phyloP scores from a whole-genome alignment of 2,888 invertebrate species.

The Cenopis cana region DNA sequence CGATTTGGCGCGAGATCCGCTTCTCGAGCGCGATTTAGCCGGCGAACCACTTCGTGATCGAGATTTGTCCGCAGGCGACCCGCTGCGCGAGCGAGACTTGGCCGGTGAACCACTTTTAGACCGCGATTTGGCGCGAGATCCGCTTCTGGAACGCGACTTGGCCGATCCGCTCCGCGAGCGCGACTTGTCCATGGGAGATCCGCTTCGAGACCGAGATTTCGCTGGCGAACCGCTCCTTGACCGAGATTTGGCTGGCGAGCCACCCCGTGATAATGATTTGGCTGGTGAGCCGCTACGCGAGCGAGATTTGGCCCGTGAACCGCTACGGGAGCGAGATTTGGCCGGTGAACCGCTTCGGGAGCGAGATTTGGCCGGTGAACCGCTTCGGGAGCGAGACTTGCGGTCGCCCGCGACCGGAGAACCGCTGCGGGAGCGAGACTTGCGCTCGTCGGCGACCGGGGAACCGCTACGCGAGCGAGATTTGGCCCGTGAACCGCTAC shows the following conservation, averaged over 20 bases:
- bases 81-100: slow-evolving; percentile 42
- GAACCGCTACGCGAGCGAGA: slow-evolving; percentile 50
- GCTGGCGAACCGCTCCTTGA: slow-evolving; percentile 50
- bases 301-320: slow-evolving; percentile 46
- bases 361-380: no score
- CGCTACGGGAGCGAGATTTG: slow-evolving; percentile 42
- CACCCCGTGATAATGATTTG: slow-evolving; percentile 50
- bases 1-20: not conserved
- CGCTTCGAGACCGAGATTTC: slow-evolving; percentile 37
- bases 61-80: slow-evolving; percentile 17
- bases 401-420: no score
- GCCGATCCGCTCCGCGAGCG: slow-evolving; percentile 44
- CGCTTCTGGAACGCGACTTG: no score
- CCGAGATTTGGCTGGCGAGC: slow-evolving; percentile 46
- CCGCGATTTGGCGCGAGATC: slow-evolving; percentile 7
- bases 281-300: slow-evolving; percentile 48
- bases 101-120: slow-evolving; percentile 49
- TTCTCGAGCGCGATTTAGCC: slow-evolving; percentile 47
- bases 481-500: slow-evolving; percentile 42
- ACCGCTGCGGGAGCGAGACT: slow-evolving; percentile 48
- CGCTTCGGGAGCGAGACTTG: slow-evolving; percentile 39
- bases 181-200: slow-evolving; percentile 47
- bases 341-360: slow-evolving; percentile 53
- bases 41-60: slow-evolving; percentile 41
- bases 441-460: slow-evolving; percentile 46